phyloP scores from a whole-genome alignment of 2,888 invertebrate species.

The Torymus texanus region DNA sequence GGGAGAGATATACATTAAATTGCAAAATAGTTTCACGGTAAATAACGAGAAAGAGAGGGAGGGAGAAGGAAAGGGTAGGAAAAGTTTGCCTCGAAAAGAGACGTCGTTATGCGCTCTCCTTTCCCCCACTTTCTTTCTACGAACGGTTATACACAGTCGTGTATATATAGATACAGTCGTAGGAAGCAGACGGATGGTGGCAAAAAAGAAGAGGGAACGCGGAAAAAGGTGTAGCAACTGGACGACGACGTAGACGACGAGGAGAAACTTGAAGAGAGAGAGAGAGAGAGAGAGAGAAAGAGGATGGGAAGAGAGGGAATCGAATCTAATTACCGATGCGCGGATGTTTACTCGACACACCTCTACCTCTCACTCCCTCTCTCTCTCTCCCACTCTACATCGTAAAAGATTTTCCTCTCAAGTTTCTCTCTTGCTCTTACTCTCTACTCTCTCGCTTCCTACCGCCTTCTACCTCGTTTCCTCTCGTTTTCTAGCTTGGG shows the following conservation, averaged over 20 bases:
- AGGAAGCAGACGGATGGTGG: neutral
- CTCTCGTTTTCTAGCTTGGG: conserved; percentile 37
- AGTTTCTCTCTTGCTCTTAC: conserved; percentile 11
- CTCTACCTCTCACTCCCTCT: neutral
- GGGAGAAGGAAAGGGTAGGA: conserved; percentile 1
- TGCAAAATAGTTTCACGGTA: conserved; percentile 68
- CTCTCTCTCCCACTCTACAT: neutral
- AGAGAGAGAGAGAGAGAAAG: neutral
- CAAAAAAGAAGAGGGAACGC: neutral
- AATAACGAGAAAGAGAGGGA: conserved; percentile 63
- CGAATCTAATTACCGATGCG: conserved; percentile 69
- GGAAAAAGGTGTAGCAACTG: neutral
- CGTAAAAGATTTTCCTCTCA: no score
- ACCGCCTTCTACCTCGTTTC: conserved; percentile 10
- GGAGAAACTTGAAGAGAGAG: neutral
- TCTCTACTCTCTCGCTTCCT: neutral
- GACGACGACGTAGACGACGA: neutral
- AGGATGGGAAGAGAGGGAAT: conserved; percentile 53
- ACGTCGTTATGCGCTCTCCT: conserved; percentile 40
- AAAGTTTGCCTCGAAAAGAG: conserved; percentile 62
- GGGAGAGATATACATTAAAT: conserved; percentile 62
- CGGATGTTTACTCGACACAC: conserved; percentile 56
- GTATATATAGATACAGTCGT: neutral
- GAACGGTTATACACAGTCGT: neutral
- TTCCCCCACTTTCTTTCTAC: neutral